Evolutionary conservation across 2,888 invertebrate species (phyloP).

Genomic region (Gisinianus flammeolus): DNA sequence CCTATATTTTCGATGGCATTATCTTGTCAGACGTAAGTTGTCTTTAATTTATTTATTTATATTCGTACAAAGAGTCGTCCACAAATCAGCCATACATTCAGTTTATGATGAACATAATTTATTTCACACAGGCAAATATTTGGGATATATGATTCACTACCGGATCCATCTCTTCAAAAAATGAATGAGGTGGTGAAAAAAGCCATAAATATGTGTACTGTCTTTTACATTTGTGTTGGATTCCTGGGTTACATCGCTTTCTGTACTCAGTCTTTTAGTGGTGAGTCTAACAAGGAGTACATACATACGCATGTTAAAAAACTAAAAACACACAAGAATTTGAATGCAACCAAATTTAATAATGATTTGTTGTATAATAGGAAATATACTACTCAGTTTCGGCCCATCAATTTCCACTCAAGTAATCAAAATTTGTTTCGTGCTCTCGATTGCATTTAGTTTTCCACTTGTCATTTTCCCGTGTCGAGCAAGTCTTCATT

Average conservation of each 20-base stretch:
- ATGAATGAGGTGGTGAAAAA: conserved; percentile 86
- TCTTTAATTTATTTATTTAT: not conserved
- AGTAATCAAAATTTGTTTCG: conserved; percentile 91
- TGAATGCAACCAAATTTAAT: too few relatives aligned
- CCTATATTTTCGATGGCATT: conserved; percentile 97
- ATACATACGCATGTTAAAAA: too few relatives aligned
- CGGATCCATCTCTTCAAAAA: conserved; percentile 84
- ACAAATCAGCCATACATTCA: not conserved
- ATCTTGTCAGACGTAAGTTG: conserved; percentile 89
- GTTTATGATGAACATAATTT: not conserved
- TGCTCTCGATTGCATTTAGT: conserved; percentile 91
- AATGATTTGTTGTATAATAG: too few relatives aligned
- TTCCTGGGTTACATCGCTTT: conserved; percentile 93
- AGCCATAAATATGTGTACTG: conserved; percentile 89
- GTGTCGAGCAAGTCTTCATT: conserved; percentile 90
- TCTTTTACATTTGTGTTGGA: conserved; percentile 88
- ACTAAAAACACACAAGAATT: too few relatives aligned
- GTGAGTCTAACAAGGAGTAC: conserved; percentile 60
- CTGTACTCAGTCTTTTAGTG: conserved; percentile 76
- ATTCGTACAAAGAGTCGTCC: too few relatives aligned
- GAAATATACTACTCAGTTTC: conserved; percentile 89
- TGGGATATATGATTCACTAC: conserved; percentile 89
- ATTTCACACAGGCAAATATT: conserved; percentile 79
- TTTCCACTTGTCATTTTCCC: conserved; percentile 98
- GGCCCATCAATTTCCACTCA: conserved; percentile 82